Base-by-base conservation (phyloP, 2,888 invertebrate genomes). In the Embidobia sp. region DNA sequence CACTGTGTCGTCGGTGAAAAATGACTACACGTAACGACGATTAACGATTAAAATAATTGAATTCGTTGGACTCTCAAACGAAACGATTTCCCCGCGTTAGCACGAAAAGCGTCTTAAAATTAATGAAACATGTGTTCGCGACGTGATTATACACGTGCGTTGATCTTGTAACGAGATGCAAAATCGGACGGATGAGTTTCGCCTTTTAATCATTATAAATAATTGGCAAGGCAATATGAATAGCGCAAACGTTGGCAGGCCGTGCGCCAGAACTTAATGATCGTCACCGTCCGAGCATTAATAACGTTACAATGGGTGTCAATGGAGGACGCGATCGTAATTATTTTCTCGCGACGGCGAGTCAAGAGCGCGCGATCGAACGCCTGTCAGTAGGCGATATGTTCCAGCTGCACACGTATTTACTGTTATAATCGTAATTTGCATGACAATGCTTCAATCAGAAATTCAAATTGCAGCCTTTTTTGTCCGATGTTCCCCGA, bases 401-500 rank as follows among this genome's bases (percentile, higher is more conserved):
- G 3, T 46, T 51, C 29, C 51, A 40, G 18, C 27, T 11, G 37
- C 31, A 37, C 49, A 18, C 57, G 57, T 37, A 31, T 64, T 49
- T 64, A 74, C 74, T 53, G 61, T 67, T 67, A 67, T 67, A 46
- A 67, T 74, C 40, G 33, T 42, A 66, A 66, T 74, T 74, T 74
- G 59, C 74, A 74, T 74, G 53, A 74, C 74, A 67, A 67, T 74
- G 8, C 59, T 66, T 67, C 74, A 67, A 74, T 74, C 66, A 26
- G 61, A 49, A 26, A 48, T 59, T 66, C 53, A 61, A 55, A 61
- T 51, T 67, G 29, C 10, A 53, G 11, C 29, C 44, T 61, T 67
- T n/a, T 67, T 61, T 67, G 59, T 48, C 19, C 37, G 40, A 15
- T 40, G 37, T 10, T 22, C 22, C 11, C 26, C 40, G 18, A 59